Evolutionary conservation across 2,113 vertebrate genomes (phyloP), one percentile per base, ranked within the genome.

Genomic region (Elephantulus edwardii): DNA sequence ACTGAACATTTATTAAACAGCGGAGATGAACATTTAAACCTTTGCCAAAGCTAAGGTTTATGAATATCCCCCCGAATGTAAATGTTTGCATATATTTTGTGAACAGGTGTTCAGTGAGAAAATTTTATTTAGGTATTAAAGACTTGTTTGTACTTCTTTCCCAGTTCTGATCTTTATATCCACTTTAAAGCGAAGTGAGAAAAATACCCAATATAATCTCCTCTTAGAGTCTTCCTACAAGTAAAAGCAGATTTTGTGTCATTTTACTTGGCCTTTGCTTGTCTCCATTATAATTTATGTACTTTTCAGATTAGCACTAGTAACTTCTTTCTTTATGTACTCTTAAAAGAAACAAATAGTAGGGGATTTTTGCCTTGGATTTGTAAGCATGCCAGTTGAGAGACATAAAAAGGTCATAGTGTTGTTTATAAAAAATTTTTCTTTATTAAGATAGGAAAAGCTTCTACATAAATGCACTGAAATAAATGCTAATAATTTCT

Each of bases 381-480:
- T 96, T 95, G 80, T 60, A 95, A 82, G 86, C 83, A 84, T 96
- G 72, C 76, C 87, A 93, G 1, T 74, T 94, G 85, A 86, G 96
- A 96, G 93, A 90, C 91, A 40, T 76, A 89, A 70, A 85, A 83
- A 95, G 38, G 58, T 90, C 83, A n/a, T n/a, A 68, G 78, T 94
- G 66, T 60, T 95, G 70, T 46, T 8, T 96, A 95, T 95, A 85
- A 91, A 91, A 92, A 94, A 92, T 91, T 95, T 97, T 96, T 96
- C 95, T 93, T 97, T 96, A 95, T 97, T 96, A 89, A 96, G 79
- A 88, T 95, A 74, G 91, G 83, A 96, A 91, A 97, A 93, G 84
- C 96, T 96, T 96, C 96, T 96, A 95, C 93, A 94, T 96, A 97
- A 97, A 96, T 97, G 97, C 97, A 97, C 97, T 98, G 96, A 97